A percentile compares a stretch with the other conserved stretches of the same genome.
These are phyloP conservation scores for Thalassophryne amazonica DNA, from an alignment of 2,797 vertebrate genomes.

Conservation along the genomic window DNA sequence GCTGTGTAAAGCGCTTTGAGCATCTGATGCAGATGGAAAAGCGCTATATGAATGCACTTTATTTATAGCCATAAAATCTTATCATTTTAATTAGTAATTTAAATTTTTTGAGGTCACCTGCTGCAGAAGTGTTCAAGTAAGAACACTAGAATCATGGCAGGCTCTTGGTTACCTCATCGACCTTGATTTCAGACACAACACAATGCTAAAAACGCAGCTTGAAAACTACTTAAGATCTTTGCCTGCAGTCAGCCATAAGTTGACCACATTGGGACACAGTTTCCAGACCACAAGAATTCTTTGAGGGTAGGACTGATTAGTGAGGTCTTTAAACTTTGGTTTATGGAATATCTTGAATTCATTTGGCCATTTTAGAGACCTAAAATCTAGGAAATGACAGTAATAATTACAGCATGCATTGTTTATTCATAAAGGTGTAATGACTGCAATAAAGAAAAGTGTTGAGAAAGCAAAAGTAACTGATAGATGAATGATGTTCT, in stretches of 20 bases:
- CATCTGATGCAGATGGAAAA: too few species aligned
- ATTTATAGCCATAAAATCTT: too few species aligned
- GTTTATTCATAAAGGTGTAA: conserved; percentile 63
- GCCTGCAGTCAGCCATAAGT: conserved; percentile 76
- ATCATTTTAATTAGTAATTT: too few species aligned
- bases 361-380: conserved; percentile 71
- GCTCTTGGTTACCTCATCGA: conserved; percentile 66
- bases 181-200: conserved; percentile 74
- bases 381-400: conserved; percentile 65
- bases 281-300: conserved; percentile 79
- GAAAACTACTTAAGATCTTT: conserved; percentile 81
- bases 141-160: conserved; percentile 67
- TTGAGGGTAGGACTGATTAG: conserved; percentile 78
- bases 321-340: conserved; percentile 79
- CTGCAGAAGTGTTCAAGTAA: conserved; percentile 68
- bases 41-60: too few species aligned
- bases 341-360: conserved; percentile 81
- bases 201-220: conserved; percentile 73
- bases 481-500: conserved; percentile 28
- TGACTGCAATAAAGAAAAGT: conserved; percentile 40
- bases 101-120: too few species aligned
- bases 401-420: conserved; percentile 62
- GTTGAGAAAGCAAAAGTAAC: conserved; percentile 16
- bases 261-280: conserved; percentile 75
- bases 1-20: too few species aligned